A percentile compares a stretch with the other conserved stretches of the same genome.
These are phyloP conservation scores for Poecilia gillii DNA, from an alignment of 2,797 vertebrate genomes.

Conservation along the genomic window DNA sequence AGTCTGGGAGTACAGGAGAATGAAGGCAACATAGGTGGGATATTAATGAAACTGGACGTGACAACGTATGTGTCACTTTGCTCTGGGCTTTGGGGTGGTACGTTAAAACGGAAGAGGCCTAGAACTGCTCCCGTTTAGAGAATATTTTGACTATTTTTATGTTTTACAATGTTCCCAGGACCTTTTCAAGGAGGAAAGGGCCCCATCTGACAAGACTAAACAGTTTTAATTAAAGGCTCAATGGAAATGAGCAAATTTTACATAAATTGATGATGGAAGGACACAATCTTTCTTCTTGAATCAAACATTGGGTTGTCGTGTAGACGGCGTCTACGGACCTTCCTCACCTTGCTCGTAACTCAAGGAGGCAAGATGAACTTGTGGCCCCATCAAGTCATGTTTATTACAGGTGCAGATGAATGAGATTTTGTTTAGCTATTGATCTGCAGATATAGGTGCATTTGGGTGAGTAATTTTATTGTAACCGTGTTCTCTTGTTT, in stretches of 20 bases:
- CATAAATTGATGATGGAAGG: no score
- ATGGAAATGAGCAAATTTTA: not conserved
- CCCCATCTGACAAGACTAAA: not conserved
- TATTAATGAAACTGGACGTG: constrained; percentile 36
- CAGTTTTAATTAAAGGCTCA: not conserved
- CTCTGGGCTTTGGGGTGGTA: not conserved
- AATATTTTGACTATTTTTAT: not conserved
- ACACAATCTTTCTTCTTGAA: not conserved
- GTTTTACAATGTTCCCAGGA: not conserved
- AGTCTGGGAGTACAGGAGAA: constrained; percentile 15
- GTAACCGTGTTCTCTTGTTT: not conserved
- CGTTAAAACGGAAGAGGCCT: not conserved
- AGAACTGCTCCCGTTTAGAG: not conserved
- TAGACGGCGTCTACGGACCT: not conserved
- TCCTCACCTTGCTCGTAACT: not conserved
- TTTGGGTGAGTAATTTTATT: not conserved
- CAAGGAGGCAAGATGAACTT: not conserved
- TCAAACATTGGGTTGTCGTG: not conserved
- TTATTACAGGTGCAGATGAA: not conserved
- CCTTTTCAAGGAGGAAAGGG: not conserved
- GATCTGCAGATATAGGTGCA: not conserved
- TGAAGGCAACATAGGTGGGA: constrained; percentile 16
- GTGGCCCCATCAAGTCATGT: not conserved
- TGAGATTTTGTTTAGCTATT: not conserved
- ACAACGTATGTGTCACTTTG: constrained; percentile 14